Evolutionary conservation across 2,888 invertebrate genomes (phyloP).

Genomic region (Buathra laborator): DNA sequence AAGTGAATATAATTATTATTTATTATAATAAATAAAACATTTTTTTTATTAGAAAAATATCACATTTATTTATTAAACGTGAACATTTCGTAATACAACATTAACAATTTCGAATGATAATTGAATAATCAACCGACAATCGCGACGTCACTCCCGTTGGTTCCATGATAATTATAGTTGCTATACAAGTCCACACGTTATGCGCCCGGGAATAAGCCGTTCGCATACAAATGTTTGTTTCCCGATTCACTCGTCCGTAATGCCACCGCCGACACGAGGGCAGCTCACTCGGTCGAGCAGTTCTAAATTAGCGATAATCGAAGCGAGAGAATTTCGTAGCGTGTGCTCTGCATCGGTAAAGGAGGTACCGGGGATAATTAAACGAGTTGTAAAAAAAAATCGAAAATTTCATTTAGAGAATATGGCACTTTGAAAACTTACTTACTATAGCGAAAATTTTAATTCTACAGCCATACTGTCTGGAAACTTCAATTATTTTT

Average conservation of each 20-base stretch:
- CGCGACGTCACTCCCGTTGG: background rate
- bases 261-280: background rate
- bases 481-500: too few species aligned
- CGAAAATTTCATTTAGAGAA: too few species aligned
- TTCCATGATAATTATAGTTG: background rate
- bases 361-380: too few species aligned
- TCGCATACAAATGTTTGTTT: constrained; percentile 53
- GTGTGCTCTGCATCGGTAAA: background rate
- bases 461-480: too few species aligned
- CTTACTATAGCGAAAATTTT: too few species aligned
- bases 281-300: constrained; percentile 20
- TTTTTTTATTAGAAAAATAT: too few species aligned
- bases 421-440: too few species aligned
- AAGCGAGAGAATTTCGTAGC: constrained; percentile 28
- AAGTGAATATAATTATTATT: too few species aligned
- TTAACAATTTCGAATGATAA: constrained; percentile 2
- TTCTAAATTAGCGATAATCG: constrained; percentile 39
- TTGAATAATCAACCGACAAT: constrained; percentile 23
- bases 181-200: constrained; percentile 30
- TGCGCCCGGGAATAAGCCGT: constrained; percentile 28
- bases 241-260: constrained; percentile 29
- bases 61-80: too few species aligned
- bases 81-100: background rate
- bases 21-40: too few species aligned
- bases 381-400: too few species aligned